Percentiles rank a stretch among this genome's conserved stretches.
phyloP scores from a whole-genome alignment of 2,113 vertebrate genomes.

The Zosterops japonicus region DNA sequence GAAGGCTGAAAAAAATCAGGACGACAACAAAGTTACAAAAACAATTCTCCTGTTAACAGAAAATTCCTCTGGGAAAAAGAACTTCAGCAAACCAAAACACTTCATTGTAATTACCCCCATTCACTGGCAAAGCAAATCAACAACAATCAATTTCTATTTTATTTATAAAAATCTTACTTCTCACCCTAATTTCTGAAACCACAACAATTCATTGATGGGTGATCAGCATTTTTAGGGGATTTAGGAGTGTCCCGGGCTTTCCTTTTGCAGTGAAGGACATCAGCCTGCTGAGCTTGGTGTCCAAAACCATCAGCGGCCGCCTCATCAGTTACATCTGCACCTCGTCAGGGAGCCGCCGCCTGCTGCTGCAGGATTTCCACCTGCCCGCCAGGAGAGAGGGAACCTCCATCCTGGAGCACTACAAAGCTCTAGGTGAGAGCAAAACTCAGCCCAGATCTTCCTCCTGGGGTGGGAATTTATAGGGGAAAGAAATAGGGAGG shows the following conservation, averaged over 20 bases:
- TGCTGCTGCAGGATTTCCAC: slow-evolving; percentile 80
- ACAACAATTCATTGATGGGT: not conserved
- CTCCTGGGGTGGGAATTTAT: not conserved
- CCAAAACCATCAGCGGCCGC: slow-evolving; percentile 77
- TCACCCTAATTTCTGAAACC: not conserved
- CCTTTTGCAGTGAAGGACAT: slow-evolving; percentile 83
- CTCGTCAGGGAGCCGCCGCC: slow-evolving; percentile 78
- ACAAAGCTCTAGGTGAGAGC: slow-evolving; percentile 83
- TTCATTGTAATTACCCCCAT: too few species aligned
- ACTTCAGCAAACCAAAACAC: too few species aligned
- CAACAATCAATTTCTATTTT: not conserved
- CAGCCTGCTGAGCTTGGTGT: slow-evolving; percentile 86
- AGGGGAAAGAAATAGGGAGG: not conserved
- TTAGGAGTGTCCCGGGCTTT: not conserved
- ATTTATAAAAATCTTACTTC: not conserved
- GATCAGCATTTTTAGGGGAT: not conserved
- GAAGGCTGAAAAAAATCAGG: too few species aligned
- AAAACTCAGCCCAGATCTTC: not conserved
- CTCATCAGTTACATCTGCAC: slow-evolving; percentile 81
- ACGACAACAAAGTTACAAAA: too few species aligned
- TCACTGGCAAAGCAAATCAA: too few species aligned
- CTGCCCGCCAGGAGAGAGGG: slow-evolving; percentile 27
- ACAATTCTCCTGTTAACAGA: too few species aligned
- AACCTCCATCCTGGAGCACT: slow-evolving; percentile 70
- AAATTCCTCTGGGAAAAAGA: too few species aligned